Conservation (phyloP, 2,888 invertebrate genomes). For the Pachycephus smyrnensis region DNA sequence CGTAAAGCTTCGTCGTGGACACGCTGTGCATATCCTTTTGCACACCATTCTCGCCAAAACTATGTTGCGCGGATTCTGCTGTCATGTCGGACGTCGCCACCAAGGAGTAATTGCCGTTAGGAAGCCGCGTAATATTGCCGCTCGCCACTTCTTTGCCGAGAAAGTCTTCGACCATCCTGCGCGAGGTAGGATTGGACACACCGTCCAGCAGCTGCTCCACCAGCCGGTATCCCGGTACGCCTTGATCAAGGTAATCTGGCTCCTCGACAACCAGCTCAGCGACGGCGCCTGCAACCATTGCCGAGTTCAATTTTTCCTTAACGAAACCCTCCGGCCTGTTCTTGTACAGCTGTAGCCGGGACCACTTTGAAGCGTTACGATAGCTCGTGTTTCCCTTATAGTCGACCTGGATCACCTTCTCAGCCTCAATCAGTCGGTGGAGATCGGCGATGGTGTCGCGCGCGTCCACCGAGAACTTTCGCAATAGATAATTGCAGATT, state of each 20-base stretch:
- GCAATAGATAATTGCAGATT: slow-evolving; percentile 84
- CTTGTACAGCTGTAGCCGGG: slow-evolving; percentile 62
- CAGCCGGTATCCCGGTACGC: slow-evolving; percentile 78
- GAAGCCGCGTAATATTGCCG: slow-evolving; percentile 76
- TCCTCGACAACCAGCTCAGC: slow-evolving; percentile 79
- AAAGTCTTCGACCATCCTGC: slow-evolving; percentile 73
- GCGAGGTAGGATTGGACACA: slow-evolving; percentile 73
- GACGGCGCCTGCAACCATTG: slow-evolving; percentile 76
- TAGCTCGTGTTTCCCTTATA: slow-evolving; percentile 90
- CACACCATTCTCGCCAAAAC: slow-evolving; percentile 10
- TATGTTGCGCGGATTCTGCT: slow-evolving; percentile 31
- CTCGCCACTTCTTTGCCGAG: slow-evolving; percentile 78
- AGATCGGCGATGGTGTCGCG: slow-evolving; percentile 79
- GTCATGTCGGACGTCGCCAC: slow-evolving; percentile 69
- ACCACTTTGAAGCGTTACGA: slow-evolving; percentile 83
- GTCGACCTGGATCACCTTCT: slow-evolving; percentile 83
- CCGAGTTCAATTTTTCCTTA: slow-evolving; percentile 66
- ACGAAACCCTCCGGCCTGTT: slow-evolving; percentile 69
- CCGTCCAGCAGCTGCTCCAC: slow-evolving; percentile 72
- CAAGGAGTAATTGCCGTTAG: slow-evolving; percentile 77
- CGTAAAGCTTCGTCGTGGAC: slow-evolving; percentile 43
- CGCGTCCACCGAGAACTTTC: slow-evolving; percentile 78
- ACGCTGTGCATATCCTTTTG: neutral
- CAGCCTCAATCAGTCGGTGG: slow-evolving; percentile 80
- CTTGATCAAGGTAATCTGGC: slow-evolving; percentile 78